Evolutionary conservation across 2,113 vertebrate species (phyloP).

Genomic region (Psittacula cyanocephala): DNA sequence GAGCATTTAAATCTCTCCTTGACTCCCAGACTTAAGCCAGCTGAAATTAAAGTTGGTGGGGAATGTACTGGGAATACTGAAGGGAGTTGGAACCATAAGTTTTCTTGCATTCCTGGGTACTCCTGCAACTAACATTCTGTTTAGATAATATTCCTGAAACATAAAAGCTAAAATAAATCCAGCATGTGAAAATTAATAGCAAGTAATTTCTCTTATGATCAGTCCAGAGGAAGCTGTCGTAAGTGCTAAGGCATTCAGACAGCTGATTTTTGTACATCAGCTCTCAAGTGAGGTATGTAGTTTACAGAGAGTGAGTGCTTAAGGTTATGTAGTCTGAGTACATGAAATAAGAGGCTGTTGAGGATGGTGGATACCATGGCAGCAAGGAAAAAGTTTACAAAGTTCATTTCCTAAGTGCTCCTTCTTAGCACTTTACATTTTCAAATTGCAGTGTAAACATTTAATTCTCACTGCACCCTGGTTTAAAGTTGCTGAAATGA

Average conservation of each 20-base stretch:
- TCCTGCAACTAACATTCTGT: conserved; percentile 27
- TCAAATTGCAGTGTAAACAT: conserved; percentile 46
- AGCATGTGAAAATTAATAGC: conserved; percentile 52
- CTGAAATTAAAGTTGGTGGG: conserved; percentile 28
- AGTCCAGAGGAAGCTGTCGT: conserved; percentile 41
- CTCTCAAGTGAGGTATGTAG: conserved; percentile 52
- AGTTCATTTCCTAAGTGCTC: conserved; percentile 38
- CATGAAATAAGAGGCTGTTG: conserved; percentile 14
- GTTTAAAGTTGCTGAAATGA: conserved; percentile 50
- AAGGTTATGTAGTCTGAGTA: conserved; percentile 17
- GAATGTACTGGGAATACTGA: neutral
- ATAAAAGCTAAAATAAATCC: conserved; percentile 54
- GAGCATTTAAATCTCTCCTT: neutral
- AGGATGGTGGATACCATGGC: conserved; percentile 24
- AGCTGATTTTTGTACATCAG: conserved; percentile 65
- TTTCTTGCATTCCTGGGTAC: conserved; percentile 5
- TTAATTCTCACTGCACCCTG: conserved; percentile 22
- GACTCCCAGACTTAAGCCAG: neutral
- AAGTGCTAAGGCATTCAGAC: conserved; percentile 62
- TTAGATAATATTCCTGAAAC: conserved; percentile 28
- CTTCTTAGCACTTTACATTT: conserved; percentile 49
- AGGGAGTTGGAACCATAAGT: neutral
- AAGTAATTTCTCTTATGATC: conserved; percentile 43
- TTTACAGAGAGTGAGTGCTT: conserved; percentile 47
- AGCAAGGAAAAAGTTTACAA: conserved; percentile 29